Base-by-base conservation (phyloP, 2,113 vertebrate species). In the Hippocampus abdominalis region DNA sequence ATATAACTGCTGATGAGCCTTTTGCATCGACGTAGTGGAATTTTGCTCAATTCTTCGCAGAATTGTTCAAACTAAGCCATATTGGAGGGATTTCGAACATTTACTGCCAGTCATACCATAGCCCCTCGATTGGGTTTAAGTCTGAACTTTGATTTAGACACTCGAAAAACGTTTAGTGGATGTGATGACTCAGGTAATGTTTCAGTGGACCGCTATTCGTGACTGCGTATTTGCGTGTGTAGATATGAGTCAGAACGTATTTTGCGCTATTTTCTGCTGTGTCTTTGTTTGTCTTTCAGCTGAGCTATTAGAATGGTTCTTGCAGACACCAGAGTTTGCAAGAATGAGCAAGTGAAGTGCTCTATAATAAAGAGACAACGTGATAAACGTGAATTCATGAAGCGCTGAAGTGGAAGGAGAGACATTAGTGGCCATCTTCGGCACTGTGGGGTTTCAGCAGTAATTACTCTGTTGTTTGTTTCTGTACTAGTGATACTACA, bases 171-270 rank as follows among this genome's bases (percentile, higher is more conserved):
- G 5, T 36, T 36, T 6, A 0, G 32, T 21, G 42, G 71, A 53
- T 66, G n/a, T 39, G 53, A 39, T 53, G 76, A 82, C 61, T 78
- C 66, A 64, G 25, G 69, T 76, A 67, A 23, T 70, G 63, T 72
- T 66, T 10, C 39, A 57, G 13, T 3, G 32, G 16, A n/a, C 54
- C 48, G n/a, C 40, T 70, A 40, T 29, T 16, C 29, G 8, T 65
- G 29, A 69, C 42, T 46, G 42, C 72, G 32, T 72, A 61, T 56
- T 56, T 56, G 21, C 18, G 1, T 56, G 53, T n/a, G 5, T 57
- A 51, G n/a, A 46, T 46, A 32, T 56, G 36, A 67, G 29, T 27
- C 5, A 8, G 16, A 49, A 62, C 11, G 16, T 7, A 8, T 4
- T 6, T 18, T 16, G 29, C 60, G 13, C 39, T 23, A 12, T 3